Conservation (phyloP, 1,140 invertebrate genomes). For the Anoplolepis gracilipes region DNA sequence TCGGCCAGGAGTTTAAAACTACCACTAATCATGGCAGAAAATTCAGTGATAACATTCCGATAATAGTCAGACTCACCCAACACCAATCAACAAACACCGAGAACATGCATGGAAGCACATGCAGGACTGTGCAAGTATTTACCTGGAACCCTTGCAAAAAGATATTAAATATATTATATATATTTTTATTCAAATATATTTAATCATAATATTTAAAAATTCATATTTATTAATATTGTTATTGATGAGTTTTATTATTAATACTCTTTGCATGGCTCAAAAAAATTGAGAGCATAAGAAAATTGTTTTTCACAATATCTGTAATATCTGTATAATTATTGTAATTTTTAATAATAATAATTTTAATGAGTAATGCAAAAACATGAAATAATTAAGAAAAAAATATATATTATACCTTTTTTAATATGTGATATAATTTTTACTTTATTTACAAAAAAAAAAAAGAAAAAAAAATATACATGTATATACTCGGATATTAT, state of each 20-base stretch:
- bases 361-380: too few species aligned
- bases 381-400: background rate
- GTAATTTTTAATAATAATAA: background rate
- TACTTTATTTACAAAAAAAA: background rate
- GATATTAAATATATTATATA: background rate
- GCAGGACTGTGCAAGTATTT: background rate
- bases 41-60: slow-evolving; percentile 30
- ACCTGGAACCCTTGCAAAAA: background rate
- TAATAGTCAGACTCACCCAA: slow-evolving; percentile 37
- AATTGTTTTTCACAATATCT: background rate
- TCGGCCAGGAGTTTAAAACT: background rate
- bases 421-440: background rate
- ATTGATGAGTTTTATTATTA: too few species aligned
- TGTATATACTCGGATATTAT: too few species aligned
- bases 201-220: background rate
- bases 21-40: background rate
- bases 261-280: background rate
- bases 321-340: background rate
- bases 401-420: background rate
- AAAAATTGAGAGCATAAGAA: background rate
- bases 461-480: too few species aligned
- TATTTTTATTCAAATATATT: too few species aligned
- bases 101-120: too few species aligned
- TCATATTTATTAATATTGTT: too few species aligned
- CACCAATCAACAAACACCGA: slow-evolving; percentile 21